Evolutionary conservation across 2,113 vertebrate genomes (phyloP), one percentile per base, ranked within the genome.

Genomic region (Varanus salvator): DNA sequence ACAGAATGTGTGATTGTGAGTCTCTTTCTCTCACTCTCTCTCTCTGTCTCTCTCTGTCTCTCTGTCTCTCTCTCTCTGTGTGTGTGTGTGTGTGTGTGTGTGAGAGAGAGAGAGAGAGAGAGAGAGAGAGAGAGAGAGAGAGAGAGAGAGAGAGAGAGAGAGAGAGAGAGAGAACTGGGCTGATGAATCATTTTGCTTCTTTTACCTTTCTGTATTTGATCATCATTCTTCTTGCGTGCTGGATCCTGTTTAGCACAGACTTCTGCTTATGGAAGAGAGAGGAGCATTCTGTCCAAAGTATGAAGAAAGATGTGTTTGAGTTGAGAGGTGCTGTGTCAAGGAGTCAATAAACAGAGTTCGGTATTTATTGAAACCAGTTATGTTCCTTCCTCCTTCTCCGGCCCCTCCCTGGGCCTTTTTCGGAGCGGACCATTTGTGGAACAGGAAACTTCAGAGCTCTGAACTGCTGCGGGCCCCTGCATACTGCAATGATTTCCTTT

Each of bases 401-500:
- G 91, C 94, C n/a, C 92, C 92, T 92, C 90, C 89, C 2, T 8
- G 2, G 83, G 91, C 93, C 90, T 68, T 60, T 90, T 82, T 84
- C 82, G 2, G 77, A 66, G 93, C 77, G 6, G 92, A 76, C 66
- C 0, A 21, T 75, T 68, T 93, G 76, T 0, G 89, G 92, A 1
- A 64, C 95, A 87, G 96, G 96, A 91, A 94, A 95, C 84, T 14
- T 50, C 95, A 71, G 90, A 81, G 44, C 60, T 6, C 0, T 2
- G 9, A 87, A 90, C 91, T 80, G 94, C 31, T 89, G n/a, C 29
- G n/a, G 25, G 76, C 87, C 80, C 60, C 80, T 1, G 54, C 69
- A 15, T 1, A 2, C 91, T 3, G 88, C 92, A 44, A 91, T 54
- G 93, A 81, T 94, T 95, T 95, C 95, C 95, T 95, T 86, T 54